Conservation (phyloP, 1,140 invertebrate genomes). For the Micrasema longulum region DNA sequence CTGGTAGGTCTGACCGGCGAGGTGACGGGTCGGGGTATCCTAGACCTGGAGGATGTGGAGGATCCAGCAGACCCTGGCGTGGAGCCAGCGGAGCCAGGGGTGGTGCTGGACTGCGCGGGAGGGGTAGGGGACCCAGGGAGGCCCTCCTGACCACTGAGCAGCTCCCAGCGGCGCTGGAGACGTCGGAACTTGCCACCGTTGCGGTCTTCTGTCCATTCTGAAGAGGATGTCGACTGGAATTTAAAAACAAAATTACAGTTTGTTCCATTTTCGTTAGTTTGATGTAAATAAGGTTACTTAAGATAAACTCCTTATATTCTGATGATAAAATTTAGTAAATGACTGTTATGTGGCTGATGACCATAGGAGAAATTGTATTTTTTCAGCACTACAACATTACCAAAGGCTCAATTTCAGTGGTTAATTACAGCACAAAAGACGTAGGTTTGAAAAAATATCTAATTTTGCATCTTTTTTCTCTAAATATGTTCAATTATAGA, state of each 20-base stretch:
- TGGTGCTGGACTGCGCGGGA: conserved; percentile 15
- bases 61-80: conserved; percentile 49
- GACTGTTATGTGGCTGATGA: no score
- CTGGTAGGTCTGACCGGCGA: conserved; percentile 66
- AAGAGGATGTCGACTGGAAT: conserved; percentile 51
- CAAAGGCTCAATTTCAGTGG: no score
- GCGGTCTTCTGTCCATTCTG: conserved; percentile 57
- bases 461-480: no score
- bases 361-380: no score
- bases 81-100: conserved; percentile 48
- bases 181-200: conserved; percentile 75
- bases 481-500: no score
- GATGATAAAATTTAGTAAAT: neutral
- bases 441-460: no score
- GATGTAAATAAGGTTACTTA: no score
- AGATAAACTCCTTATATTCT: no score
- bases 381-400: no score
- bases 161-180: conserved; percentile 89
- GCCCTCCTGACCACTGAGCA: conserved; percentile 67
- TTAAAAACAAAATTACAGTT: neutral
- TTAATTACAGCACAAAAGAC: no score
- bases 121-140: conserved; percentile 23
- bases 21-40: conserved; percentile 66
- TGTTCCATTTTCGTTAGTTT: neutral
- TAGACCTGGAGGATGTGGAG: conserved; percentile 61